Evolutionary conservation across 2,797 vertebrate genomes (phyloP), one percentile per base, ranked within the genome.

Genomic region (Aldrovandia affinis): DNA sequence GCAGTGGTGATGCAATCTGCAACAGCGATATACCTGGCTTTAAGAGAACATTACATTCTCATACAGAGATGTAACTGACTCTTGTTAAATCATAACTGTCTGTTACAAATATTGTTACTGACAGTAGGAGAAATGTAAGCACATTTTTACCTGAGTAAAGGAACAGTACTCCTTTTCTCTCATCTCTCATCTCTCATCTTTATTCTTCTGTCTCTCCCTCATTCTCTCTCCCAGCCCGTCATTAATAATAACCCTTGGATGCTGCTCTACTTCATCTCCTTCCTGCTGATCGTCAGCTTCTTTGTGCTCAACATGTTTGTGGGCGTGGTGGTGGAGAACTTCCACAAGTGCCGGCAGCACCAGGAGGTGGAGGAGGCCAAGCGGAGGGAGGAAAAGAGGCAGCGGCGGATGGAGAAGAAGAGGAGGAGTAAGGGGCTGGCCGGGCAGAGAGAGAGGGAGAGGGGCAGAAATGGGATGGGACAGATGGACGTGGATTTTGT

Each of bases 281-380:
- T 97, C 92, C 96, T 97, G 88, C 96, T 97, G 86, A 97, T 97
- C 10, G 97, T 97, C 93, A 97, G 97, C 89, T 97, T 97, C 93
- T 97, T 97, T 78, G 97, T 97, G 86, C 96, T 97, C 89, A 97
- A 97, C 93, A 97, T 97, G 97, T 97, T 97, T 0, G 97, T 97
- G 91, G 97, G 97, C 0, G 97, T 97, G 73, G 97, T 97, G 81
- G 97, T 97, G 85, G 97, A 97, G 94, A 97, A 97, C 88, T 97
- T 97, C 92, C 97, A 97, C 93, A 97, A 97, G 93, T 97, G 97
- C 91, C 95, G 97, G 36, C 95, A 95, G 91, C 94, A 96, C 90
- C 96, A 96, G 90, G 95, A 96, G 87, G 95, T 96, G 0, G 95
- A 96, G 91, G 95, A 96, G 91, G 95, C 95, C 0, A 94, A 95